Evolutionary conservation across 1,140 invertebrate genomes (phyloP), one percentile per base, ranked within the genome.

Genomic region (Campodea augens): DNA sequence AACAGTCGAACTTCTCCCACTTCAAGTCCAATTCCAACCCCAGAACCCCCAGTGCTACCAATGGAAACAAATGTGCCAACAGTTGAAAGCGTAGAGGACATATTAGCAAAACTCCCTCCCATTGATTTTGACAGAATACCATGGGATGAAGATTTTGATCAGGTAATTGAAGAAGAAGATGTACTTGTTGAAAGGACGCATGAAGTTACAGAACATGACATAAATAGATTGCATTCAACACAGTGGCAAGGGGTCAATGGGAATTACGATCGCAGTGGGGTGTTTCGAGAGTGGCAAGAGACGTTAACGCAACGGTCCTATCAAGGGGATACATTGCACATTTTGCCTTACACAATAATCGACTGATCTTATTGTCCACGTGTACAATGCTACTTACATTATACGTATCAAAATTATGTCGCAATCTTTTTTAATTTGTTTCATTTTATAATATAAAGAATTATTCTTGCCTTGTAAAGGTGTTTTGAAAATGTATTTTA

Each of bases 341-440:
- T 89, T 71, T 73, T 90, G 74, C 87, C 87, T 69, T 92, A 92
- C 69, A 82, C 87, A 67, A 76, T 88, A 60, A 81, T 86, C 66
- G 83, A 89, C 72, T 88, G 48, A 50, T 15, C 27, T 15, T 7
- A 32, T 15, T 32, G 27, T n/a, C n/a, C n/a, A n/a, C n/a, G n/a
- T n/a, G n/a, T n/a, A n/a, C n/a, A n/a, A n/a, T n/a, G n/a, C n/a
- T n/a, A n/a, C n/a, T n/a, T n/a, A n/a, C n/a, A n/a, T n/a, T n/a
- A n/a, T n/a, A n/a, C n/a, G n/a, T n/a, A n/a, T n/a, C n/a, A n/a
- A n/a, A n/a, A n/a, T n/a, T n/a, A n/a, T n/a, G n/a, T n/a, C n/a
- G n/a, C n/a, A n/a, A n/a, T n/a, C n/a, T n/a, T n/a, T n/a, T n/a
- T n/a, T n/a, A n/a, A n/a, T n/a, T n/a, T n/a, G n/a, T n/a, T n/a